A percentile compares a stretch with the other conserved stretches of the same genome.
These are phyloP conservation scores for Neolamprologus cancellatus DNA, from an alignment of 2,113 vertebrate species.

Conservation along the genomic window DNA sequence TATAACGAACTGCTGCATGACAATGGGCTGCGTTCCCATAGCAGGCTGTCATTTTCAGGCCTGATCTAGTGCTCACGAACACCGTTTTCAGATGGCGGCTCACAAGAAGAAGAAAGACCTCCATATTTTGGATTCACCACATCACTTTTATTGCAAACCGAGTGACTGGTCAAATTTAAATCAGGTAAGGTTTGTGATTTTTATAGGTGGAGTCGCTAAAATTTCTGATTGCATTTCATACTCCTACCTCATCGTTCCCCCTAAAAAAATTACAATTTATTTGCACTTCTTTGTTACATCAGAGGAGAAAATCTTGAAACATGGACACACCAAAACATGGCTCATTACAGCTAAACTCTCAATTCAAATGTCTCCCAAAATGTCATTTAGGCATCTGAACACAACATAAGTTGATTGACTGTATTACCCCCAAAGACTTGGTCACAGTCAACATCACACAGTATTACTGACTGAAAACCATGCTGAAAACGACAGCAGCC, in stretches of 20 bases:
- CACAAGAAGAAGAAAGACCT: background rate
- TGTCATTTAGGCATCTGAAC: background rate
- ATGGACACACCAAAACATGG: background rate
- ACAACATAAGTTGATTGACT: background rate
- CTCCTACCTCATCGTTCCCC: background rate
- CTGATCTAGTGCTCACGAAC: background rate
- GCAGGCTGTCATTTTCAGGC: background rate
- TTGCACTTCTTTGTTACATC: background rate
- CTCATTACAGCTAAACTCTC: background rate
- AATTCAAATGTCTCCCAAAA: background rate
- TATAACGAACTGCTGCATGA: constrained; percentile 8
- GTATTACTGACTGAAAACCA: background rate
- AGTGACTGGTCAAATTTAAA: background rate
- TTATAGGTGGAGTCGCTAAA: background rate
- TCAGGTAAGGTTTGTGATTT: background rate
- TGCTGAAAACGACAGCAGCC: background rate
- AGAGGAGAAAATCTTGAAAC: background rate
- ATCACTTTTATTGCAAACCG: background rate
- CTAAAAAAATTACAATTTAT: background rate
- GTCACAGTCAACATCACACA: background rate
- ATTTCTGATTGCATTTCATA: background rate
- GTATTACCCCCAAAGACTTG: background rate
- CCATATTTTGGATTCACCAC: background rate
- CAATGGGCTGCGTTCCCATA: background rate
- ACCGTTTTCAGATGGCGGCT: background rate